phyloP scores from a whole-genome alignment of 2,888 invertebrate genomes.

The Cistogaster globosa region DNA sequence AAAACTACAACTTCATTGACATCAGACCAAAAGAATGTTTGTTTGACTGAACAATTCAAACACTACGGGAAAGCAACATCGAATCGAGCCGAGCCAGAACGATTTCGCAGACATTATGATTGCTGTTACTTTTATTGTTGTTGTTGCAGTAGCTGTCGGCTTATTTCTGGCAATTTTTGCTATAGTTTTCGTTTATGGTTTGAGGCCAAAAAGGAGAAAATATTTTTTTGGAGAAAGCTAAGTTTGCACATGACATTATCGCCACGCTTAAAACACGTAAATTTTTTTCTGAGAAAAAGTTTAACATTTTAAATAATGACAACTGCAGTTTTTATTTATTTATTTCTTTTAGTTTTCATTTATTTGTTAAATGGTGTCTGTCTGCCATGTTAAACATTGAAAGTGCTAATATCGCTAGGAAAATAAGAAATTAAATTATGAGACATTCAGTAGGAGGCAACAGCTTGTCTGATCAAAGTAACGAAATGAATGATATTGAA shows the following conservation, averaged over 20 bases:
- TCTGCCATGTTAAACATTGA: slow-evolving; percentile 5
- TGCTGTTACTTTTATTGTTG: slow-evolving; percentile 34
- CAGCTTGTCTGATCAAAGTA: no score
- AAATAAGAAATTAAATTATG: slow-evolving; percentile 12
- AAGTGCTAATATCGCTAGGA: background rate
- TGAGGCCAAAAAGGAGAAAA: slow-evolving; percentile 46
- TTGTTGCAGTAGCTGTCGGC: background rate
- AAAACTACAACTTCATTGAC: slow-evolving; percentile 61
- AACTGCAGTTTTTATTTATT: slow-evolving; percentile 5
- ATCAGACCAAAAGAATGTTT: slow-evolving; percentile 65
- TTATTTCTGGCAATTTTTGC: slow-evolving; percentile 9
- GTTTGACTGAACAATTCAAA: slow-evolving; percentile 66
- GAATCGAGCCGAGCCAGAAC: slow-evolving; percentile 56
- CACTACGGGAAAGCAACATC: slow-evolving; percentile 41
- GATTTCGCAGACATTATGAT: slow-evolving; percentile 60
- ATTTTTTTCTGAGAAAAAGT: slow-evolving; percentile 29
- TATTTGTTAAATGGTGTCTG: background rate
- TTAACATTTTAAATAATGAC: slow-evolving; percentile 15
- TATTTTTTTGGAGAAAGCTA: slow-evolving; percentile 40
- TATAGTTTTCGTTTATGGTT: slow-evolving; percentile 42
- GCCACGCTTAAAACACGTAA: slow-evolving; percentile 68
- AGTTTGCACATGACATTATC: slow-evolving; percentile 69
- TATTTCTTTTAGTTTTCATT: slow-evolving; percentile 1
- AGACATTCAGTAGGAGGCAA: no score
- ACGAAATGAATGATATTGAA: no score